Evolutionary conservation across 2,888 invertebrate species (phyloP).

Genomic region (Hedychridium roseum): DNA sequence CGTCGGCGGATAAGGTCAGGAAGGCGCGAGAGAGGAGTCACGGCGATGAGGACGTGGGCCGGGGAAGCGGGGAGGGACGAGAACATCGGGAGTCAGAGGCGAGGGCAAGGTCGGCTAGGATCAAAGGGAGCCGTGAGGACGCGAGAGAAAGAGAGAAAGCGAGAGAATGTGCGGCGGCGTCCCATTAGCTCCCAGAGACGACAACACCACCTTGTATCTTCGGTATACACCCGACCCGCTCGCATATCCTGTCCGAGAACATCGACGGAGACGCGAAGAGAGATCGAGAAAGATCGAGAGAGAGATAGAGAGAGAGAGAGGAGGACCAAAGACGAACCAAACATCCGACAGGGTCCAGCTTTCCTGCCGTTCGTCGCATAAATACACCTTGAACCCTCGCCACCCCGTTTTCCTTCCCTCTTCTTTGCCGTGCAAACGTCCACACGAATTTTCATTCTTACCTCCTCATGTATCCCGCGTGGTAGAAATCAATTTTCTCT

Average conservation of each 20-base stretch:
- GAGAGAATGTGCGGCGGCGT: constrained; percentile 44
- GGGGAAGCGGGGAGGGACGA: constrained; percentile 14
- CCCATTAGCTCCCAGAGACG: constrained; percentile 58
- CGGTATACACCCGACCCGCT: too few relatives aligned
- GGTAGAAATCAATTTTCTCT: too few relatives aligned
- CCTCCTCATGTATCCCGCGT: too few relatives aligned
- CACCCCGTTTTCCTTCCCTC: too few relatives aligned
- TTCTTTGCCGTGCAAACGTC: too few relatives aligned
- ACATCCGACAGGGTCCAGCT: too few relatives aligned
- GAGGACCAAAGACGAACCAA: neutral
- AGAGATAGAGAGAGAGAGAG: constrained; percentile 3
- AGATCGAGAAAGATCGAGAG: neutral
- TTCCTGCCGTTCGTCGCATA: too few relatives aligned
- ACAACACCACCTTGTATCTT: constrained; percentile 48
- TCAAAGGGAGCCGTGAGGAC: constrained; percentile 50
- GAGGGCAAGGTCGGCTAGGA: constrained; percentile 56
- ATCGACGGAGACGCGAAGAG: neutral
- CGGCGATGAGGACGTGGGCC: constrained; percentile 6
- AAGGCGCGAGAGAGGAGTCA: constrained; percentile 9
- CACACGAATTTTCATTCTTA: too few relatives aligned
- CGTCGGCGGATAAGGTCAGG: constrained; percentile 36
- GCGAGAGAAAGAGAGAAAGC: constrained; percentile 3
- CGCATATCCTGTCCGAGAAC: too few relatives aligned
- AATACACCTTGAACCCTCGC: too few relatives aligned
- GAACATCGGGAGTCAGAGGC: constrained; percentile 45